Conservation (phyloP, 2,888 invertebrate genomes). For the Pachymerium ferrugineum region DNA sequence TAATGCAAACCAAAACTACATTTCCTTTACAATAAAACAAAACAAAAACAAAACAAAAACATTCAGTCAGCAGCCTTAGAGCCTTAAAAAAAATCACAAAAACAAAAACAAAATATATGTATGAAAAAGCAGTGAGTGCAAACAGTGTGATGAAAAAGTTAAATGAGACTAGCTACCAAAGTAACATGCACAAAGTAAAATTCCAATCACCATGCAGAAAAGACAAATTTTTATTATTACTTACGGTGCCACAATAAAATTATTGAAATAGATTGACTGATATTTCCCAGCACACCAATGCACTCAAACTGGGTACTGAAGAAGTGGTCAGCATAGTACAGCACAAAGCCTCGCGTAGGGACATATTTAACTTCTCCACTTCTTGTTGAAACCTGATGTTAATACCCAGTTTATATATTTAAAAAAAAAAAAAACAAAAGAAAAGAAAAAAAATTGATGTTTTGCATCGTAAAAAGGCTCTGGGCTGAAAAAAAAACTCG, state of each 20-base stretch:
- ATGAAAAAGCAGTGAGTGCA: too few species aligned
- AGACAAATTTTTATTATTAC: slow-evolving; percentile 4
- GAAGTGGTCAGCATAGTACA: slow-evolving; percentile 34
- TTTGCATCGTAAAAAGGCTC: too few species aligned
- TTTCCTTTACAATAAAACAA: too few species aligned
- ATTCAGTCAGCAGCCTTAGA: too few species aligned
- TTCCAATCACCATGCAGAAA: background rate
- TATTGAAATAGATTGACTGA: slow-evolving; percentile 29
- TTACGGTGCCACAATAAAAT: slow-evolving; percentile 37
- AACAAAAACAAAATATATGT: too few species aligned
- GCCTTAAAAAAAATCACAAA: too few species aligned
- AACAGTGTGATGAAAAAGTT: too few species aligned
- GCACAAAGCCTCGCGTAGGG: slow-evolving; percentile 35
- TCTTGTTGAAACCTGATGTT: background rate
- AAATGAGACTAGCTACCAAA: too few species aligned
- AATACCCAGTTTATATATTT: background rate
- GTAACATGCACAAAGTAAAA: background rate
- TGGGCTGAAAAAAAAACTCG: background rate
- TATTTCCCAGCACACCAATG: slow-evolving; percentile 35
- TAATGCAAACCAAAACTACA: too few species aligned
- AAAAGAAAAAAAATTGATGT: background rate
- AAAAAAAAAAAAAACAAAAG: background rate
- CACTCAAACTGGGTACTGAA: slow-evolving; percentile 37
- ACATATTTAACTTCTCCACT: slow-evolving; percentile 32
- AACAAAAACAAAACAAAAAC: too few species aligned